Percentiles rank a stretch among this genome's conserved stretches.
phyloP scores from a whole-genome alignment of 2,797 vertebrate species.

The Hypotaenidia okinawae region DNA sequence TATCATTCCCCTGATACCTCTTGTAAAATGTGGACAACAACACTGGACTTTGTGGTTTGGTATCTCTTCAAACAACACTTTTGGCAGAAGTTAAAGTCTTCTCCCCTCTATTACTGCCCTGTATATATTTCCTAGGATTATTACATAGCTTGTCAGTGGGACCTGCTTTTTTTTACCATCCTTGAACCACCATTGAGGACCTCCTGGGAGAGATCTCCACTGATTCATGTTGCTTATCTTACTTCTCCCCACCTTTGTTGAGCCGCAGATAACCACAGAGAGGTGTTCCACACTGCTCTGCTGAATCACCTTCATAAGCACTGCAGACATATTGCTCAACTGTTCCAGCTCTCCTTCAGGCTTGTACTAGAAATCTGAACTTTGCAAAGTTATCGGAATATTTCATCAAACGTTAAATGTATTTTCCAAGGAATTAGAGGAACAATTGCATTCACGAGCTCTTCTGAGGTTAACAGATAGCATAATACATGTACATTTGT shows the following conservation, averaged over 20 bases:
- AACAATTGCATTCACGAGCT: not conserved
- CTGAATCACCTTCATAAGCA: not conserved
- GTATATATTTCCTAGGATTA: not conserved
- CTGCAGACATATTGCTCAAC: rapidly evolving
- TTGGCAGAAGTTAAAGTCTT: not conserved
- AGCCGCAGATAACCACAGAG: not conserved
- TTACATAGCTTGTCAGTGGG: not conserved
- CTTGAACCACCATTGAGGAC: not conserved
- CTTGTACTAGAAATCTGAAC: not conserved
- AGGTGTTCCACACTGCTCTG: not conserved
- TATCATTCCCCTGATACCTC: not conserved
- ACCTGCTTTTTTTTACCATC: not conserved
- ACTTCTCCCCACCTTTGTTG: not conserved
- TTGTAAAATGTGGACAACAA: not conserved
- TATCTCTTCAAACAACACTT: not conserved
- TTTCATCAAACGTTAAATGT: not conserved
- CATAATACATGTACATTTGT: not conserved
- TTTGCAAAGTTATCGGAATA: not conserved
- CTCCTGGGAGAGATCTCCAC: not conserved
- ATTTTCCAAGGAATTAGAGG: not conserved
- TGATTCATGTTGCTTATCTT: not conserved
- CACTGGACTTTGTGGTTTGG: not conserved
- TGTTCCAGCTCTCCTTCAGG: not conserved
- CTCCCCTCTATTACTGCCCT: not conserved
- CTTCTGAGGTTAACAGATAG: not conserved